Evolutionary conservation across 2,888 invertebrate genomes (phyloP).

Genomic region (Stenolophus ochropezus): DNA sequence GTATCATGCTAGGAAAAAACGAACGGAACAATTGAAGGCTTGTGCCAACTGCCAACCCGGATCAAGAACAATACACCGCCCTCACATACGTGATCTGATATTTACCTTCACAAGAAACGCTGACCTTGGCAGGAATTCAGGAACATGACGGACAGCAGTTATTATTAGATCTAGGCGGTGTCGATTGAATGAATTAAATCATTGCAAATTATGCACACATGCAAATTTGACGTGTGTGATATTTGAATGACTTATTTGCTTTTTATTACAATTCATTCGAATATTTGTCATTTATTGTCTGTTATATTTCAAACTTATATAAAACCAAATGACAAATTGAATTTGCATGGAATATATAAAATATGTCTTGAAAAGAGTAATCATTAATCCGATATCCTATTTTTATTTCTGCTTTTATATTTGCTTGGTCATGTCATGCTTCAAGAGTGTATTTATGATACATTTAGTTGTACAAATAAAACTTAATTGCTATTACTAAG

Average conservation of each 20-base stretch:
- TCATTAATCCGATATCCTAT: too few species aligned
- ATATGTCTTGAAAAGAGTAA: too few species aligned
- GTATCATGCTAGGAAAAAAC: conserved; percentile 15
- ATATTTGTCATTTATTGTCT: neutral
- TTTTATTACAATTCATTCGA: neutral
- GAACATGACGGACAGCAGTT: neutral
- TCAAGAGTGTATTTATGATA: too few species aligned
- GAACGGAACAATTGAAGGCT: conserved; percentile 22
- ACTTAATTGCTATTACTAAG: too few species aligned
- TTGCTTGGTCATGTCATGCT: too few species aligned
- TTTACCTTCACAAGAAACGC: neutral
- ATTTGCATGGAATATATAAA: too few species aligned
- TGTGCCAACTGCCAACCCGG: conserved; percentile 9
- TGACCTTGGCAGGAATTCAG: conserved; percentile 32
- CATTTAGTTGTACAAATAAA: too few species aligned
- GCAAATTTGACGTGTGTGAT: neutral
- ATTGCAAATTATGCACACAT: neutral
- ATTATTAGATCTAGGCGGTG: conserved; percentile 31
- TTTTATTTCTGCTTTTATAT: too few species aligned
- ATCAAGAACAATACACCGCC: conserved; percentile 40
- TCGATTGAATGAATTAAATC: neutral
- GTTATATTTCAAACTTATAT: neutral
- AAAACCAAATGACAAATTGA: neutral
- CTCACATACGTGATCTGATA: conserved; percentile 1
- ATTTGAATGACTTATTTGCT: neutral